Evolutionary conservation across 2,888 invertebrate species (phyloP), one percentile per base, ranked within the genome.

Genomic region (Gortyna flavago): DNA sequence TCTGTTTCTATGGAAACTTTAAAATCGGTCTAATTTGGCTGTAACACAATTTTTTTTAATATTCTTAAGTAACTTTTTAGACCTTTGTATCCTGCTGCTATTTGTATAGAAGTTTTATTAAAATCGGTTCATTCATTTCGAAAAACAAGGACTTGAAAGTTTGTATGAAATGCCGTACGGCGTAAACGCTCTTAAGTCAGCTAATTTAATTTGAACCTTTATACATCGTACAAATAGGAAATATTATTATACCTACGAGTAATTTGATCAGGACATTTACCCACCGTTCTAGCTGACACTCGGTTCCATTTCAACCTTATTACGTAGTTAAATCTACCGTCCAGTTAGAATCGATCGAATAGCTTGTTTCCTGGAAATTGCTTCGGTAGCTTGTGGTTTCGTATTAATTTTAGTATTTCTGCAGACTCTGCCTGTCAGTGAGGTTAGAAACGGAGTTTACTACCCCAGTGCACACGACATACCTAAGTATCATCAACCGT

Each of bases 321-420:
- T 41, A 54, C 41, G 29, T 32, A 51, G 25, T 51, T 38, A 32
- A 64, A 64, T 32, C 25, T 51, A 25, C 13, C 29, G 18, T 44
- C 35, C 16, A 21, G 32, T 18, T n/a, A 44, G 21, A 41, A 54
- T 29, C n/a, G 51, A 79, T 68, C 35, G 29, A 35, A 44, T 18
- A 21, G n/a, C 25, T 18, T 35, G 44, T 32, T 54, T 35, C n/a
- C 25, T 25, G 54, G 54, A 69, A 80, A 80, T 76, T 29, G 54
- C 65, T 69, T 64, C 64, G 11, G n/a, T 38, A 48, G 32, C 18
- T 67, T 54, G 44, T 35, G 35, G 44, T 35, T 3, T 13, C 29
- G 35, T 68, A 79, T 67, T 67, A 35, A 44, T 35, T 44, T 68
- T 44, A 29, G 0, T 76, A 54, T 54, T 32, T 32, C 66, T 54